A percentile compares a stretch with the other conserved stretches of the same genome.
Conservation (phyloP, 2,113 vertebrate genomes). For the Aptenodytes patagonicus region DNA sequence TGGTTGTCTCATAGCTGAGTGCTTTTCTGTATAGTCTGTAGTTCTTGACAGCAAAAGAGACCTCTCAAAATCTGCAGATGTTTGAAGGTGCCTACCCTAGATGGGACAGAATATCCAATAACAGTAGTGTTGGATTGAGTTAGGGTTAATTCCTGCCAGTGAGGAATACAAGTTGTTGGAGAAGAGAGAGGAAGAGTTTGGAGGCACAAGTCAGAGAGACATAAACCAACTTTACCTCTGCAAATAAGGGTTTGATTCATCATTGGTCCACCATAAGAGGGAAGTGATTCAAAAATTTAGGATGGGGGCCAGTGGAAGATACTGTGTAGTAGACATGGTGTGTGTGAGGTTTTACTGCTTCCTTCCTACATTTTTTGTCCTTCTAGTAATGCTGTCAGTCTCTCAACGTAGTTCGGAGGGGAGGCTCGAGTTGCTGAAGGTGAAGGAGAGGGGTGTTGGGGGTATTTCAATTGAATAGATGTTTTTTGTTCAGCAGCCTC, state of each 20-base stretch:
- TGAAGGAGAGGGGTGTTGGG: not conserved
- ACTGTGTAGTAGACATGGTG: not conserved
- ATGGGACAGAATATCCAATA: not conserved
- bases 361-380: not conserved
- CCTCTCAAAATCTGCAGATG: not conserved
- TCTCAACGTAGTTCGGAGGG: not conserved
- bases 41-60: not conserved
- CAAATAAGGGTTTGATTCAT: not conserved
- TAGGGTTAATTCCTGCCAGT: not conserved
- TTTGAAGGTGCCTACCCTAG: not conserved
- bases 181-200: not conserved
- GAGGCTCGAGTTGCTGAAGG: not conserved
- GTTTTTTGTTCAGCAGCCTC: not conserved
- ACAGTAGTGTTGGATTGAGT: not conserved
- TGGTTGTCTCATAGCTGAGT: not conserved
- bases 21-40: not conserved
- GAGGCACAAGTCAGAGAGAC: not conserved
- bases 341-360: not conserved
- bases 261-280: accelerated
- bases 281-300: not conserved
- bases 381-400: not conserved
- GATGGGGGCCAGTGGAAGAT: not conserved
- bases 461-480: not conserved
- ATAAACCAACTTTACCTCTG: not conserved
- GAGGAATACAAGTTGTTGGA: not conserved